Evolutionary conservation across 2,113 vertebrate species (phyloP).

Genomic region (Antechinus stuartii): DNA sequence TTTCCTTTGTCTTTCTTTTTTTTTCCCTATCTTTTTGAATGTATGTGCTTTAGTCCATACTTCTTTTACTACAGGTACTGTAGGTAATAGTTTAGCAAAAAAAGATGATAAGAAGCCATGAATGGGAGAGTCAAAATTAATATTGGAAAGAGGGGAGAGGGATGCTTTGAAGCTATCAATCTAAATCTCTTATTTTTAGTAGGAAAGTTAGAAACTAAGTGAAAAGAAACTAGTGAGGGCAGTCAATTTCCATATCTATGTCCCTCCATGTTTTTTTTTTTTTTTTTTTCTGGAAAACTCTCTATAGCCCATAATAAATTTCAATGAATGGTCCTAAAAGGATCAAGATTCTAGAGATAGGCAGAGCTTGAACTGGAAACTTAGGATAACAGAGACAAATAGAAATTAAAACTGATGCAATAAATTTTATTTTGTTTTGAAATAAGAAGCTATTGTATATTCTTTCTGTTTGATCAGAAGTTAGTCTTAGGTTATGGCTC

Average conservation of each 20-base stretch:
- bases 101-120: neutral
- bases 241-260: neutral
- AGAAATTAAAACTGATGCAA: neutral
- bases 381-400: neutral
- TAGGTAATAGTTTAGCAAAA: neutral
- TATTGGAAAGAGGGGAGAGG: neutral
- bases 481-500: neutral
- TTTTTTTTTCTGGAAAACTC: neutral
- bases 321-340: neutral
- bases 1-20: neutral
- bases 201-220: neutral
- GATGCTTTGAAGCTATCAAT: neutral
- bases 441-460: neutral
- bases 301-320: neutral
- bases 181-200: neutral
- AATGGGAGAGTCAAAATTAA: neutral
- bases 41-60: conserved; percentile 11
- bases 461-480: neutral
- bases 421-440: neutral
- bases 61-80: conserved; percentile 37
- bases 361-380: neutral
- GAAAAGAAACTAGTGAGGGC: neutral
- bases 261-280: no score
- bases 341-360: neutral
- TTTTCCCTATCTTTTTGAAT: conserved; percentile 38